A percentile compares a stretch with the other conserved stretches of the same genome.
Evolutionary conservation across 2,797 vertebrate genomes (phyloP).

Genomic region (Serranus cabrilla): DNA sequence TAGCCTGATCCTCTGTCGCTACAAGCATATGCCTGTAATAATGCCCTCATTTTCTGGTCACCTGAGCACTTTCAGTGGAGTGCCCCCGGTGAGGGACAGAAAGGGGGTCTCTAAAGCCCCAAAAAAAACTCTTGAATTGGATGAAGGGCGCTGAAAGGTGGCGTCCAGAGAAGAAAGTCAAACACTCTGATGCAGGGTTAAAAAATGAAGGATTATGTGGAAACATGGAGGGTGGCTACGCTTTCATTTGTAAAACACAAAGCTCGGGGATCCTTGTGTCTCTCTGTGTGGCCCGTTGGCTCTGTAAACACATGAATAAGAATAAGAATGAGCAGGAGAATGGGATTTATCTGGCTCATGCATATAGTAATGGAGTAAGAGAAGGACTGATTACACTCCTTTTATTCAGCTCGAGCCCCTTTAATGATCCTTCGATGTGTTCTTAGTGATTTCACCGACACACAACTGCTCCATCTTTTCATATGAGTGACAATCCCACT

Average conservation of each 20-base stretch:
- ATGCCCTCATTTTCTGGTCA: constrained; percentile 87
- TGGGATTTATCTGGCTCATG: constrained; percentile 73
- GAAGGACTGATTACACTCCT: constrained; percentile 49
- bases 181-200: constrained; percentile 84
- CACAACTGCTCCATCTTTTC: constrained; percentile 4
- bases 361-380: constrained; percentile 67
- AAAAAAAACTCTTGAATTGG: constrained; percentile 67
- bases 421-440: constrained; percentile 26
- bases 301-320: constrained; percentile 88
- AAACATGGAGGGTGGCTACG: constrained; percentile 82
- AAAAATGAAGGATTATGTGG: constrained; percentile 83
- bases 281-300: constrained; percentile 86
- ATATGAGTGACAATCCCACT: constrained; percentile 20
- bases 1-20: constrained; percentile 81
- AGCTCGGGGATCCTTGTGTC: constrained; percentile 70
- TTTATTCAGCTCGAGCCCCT: constrained; percentile 39
- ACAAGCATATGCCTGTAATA: constrained; percentile 85
- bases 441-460: constrained; percentile 19
- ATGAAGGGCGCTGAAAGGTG: constrained; percentile 73
- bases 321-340: constrained; percentile 77
- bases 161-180: constrained; percentile 83
- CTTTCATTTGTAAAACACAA: constrained; percentile 82
- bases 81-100: constrained; percentile 66
- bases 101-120: constrained; percentile 69
- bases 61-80: constrained; percentile 84